Percentiles rank a stretch among this genome's conserved stretches.
Conservation (phyloP, 2,797 vertebrate species). For the Propithecus perrieri region DNA sequence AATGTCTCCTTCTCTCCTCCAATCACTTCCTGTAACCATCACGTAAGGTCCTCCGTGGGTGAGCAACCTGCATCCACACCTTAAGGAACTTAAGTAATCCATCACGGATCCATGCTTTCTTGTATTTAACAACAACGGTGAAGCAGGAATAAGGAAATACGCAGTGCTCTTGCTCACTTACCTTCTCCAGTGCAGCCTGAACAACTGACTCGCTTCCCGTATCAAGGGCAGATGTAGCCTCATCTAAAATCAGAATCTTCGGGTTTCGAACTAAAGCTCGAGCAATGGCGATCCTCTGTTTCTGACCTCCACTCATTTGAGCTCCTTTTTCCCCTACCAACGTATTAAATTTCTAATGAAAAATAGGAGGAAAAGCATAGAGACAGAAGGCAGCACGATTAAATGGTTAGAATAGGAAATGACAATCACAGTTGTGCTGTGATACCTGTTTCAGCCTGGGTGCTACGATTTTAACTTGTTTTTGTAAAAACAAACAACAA, state of each 20-base stretch:
- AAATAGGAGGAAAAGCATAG: neutral
- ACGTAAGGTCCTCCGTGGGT: neutral
- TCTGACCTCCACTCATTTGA: conserved; percentile 90
- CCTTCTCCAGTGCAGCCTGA: conserved; percentile 76
- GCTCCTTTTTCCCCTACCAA: conserved; percentile 88
- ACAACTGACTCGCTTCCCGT: conserved; percentile 63
- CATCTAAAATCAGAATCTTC: conserved; percentile 78
- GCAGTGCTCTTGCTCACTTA: conserved; percentile 33
- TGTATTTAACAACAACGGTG: neutral
- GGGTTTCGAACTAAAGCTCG: conserved; percentile 81
- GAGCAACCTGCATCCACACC: neutral
- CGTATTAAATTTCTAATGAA: conserved; percentile 87
- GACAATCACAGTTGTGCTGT: neutral
- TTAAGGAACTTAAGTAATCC: neutral
- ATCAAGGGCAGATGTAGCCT: conserved; percentile 75
- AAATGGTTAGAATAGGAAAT: conserved; percentile 7
- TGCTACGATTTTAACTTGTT: neutral
- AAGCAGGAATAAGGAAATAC: neutral
- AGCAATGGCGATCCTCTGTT: conserved; percentile 89
- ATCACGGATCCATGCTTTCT: neutral
- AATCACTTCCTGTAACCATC: neutral
- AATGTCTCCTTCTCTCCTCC: neutral
- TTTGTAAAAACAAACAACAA: conserved; percentile 1
- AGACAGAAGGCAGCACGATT: neutral
- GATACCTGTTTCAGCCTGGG: neutral